Base-by-base conservation (phyloP, 2,888 invertebrate species). In the Melanophora roralis region DNA sequence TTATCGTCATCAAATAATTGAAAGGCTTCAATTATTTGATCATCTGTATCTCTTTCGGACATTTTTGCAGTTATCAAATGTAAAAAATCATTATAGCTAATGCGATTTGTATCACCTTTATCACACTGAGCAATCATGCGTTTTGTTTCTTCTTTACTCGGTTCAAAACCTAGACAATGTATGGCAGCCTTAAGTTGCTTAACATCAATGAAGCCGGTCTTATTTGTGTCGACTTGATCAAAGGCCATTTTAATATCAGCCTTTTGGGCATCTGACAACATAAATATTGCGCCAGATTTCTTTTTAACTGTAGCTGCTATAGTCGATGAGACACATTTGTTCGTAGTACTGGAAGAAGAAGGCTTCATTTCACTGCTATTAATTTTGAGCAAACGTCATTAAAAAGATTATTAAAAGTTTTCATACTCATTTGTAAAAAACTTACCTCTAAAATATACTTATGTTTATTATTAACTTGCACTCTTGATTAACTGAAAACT, bases 21-120 rank as follows among this genome's bases (percentile, higher is more conserved):
- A 87, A 99, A 99, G n/a, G 99, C 99, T 90, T 98, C 98, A 88
- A 98, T 91, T 69, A 99, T 97, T 90, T 99, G 98, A 89, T 98
- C 97, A 87, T 96, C 96, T 0, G 95, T 95, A 87, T 98, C 98
- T 88, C 97, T 98, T 86, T 98, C 98, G 47, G 96, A 94, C 95
- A 98, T 97, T 91, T 98, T 98, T 49, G 94, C 92, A 0, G 95
- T 94, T 97, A 98, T 97, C 75, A 98, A 89, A 68, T 94, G 93
- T 2, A 96, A 89, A 87, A 98, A 98, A 88, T 98, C 97, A 85
- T 95, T 95, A 89, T 94, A 97, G 0, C 96, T 95, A 69, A 98
- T 93, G 86, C 94, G 94, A 60, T 97, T 97, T 85, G 94, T 93
- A 47, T 94, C 94, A 81, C 95, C 94, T 87, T 96, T 97, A 88